Base-by-base conservation (phyloP, 2,113 vertebrate species). In the Okapia johnstoni region DNA sequence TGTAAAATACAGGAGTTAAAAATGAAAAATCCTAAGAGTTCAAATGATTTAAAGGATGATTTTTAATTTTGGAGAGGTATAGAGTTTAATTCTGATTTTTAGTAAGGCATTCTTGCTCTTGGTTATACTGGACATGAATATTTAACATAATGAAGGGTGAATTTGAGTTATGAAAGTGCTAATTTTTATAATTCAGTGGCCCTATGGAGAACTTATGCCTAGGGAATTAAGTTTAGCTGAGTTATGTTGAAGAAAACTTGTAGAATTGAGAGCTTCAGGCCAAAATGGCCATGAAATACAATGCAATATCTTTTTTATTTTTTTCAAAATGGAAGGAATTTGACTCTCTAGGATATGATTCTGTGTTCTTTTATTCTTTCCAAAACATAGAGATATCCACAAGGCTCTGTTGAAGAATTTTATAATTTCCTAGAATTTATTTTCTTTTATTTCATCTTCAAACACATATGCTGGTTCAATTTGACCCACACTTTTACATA, bases 111-210 rank as follows among this genome's bases (percentile, higher is more conserved):
- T 98, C 97, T 98, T 76, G 17, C 94, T 98, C 91, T 98, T 96
- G 3, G 4, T 98, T 98, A 98, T 48, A 94, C 94, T 98, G 90
- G 92, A 98, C 97, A 98, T 98, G 93, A 97, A 98, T 96, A 98
- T 97, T 98, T 98, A 98, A 98, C 97, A 97, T 97, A 98, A 98
- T 98, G 84, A 97, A 98, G 98, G 98, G 94, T 98, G 96, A 98
- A 98, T 98, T 98, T 98, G 97, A 97, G 97, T 98, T 98, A 93
- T 98, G 85, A 98, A 98, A 98, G 97, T 98, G 97, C 97, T 99
- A 98, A 98, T 98, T 98, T 98, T 98, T 96, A 97, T 98, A 98
- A 98, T 98, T 98, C 98, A 98, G 96, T 95, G 97, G 92, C 98
- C 97, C 97, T 98, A 90, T 98, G 98, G 98, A 99, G 96, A 98